Evolutionary conservation across 2,888 invertebrate species (phyloP).

Genomic region (Zaprionus bogoriensis): DNA sequence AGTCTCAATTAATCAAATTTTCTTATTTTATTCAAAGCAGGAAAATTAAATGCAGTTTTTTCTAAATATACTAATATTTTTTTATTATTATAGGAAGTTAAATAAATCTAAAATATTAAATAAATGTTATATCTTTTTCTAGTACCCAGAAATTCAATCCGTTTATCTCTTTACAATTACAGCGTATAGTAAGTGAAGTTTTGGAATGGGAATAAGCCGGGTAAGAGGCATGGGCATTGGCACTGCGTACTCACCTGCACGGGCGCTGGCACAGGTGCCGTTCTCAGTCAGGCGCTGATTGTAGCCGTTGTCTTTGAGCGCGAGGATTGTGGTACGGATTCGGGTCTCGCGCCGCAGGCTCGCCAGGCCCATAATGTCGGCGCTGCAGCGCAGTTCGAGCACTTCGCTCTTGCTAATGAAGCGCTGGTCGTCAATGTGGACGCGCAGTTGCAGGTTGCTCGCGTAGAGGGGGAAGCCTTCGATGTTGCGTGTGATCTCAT

Average conservation of each 20-base stretch:
- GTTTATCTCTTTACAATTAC: neutral
- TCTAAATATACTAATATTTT: too few species aligned
- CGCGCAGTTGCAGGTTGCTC: constrained; percentile 81
- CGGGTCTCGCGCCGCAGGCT: constrained; percentile 76
- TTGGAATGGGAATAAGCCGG: neutral
- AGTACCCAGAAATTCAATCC: neutral
- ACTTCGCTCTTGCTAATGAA: constrained; percentile 80
- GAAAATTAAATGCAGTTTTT: too few species aligned
- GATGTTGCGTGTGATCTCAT: constrained; percentile 81
- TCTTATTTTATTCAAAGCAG: too few species aligned
- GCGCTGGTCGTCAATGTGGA: constrained; percentile 81
- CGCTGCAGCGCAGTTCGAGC: constrained; percentile 80
- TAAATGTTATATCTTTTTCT: too few species aligned
- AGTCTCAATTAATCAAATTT: neutral
- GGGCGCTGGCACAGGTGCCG: constrained; percentile 50
- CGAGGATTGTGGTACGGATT: constrained; percentile 79
- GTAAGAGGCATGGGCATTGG: too few species aligned
- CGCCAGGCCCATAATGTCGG: constrained; percentile 80
- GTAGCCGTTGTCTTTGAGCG: constrained; percentile 80
- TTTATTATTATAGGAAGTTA: too few species aligned
- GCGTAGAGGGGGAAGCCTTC: constrained; percentile 81
- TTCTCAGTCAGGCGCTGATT: constrained; percentile 81
- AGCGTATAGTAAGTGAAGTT: too few species aligned
- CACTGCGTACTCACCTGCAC: constrained; percentile 39
- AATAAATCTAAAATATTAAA: too few species aligned